Evolutionary conservation across 2,888 invertebrate species (phyloP), one percentile per base, ranked within the genome.

Genomic region (Athrips mouffetella): DNA sequence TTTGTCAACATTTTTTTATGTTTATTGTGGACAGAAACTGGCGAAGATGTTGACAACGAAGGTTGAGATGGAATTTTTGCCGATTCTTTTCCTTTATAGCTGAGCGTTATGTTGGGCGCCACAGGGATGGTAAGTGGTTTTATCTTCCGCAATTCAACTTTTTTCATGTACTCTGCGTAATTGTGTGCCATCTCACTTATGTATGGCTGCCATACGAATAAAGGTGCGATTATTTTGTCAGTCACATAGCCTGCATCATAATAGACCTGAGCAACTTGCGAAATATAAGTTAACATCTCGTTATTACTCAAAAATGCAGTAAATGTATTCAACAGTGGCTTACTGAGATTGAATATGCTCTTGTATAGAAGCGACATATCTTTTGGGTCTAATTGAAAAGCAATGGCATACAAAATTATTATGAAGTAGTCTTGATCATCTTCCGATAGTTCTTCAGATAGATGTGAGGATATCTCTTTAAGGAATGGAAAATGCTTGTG

Each of bases 181-280:
- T 47, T 78, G 50, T 80, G 73, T 16, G 63, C 75, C 80, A 87
- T 83, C 69, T 86, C 80, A 58, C 76, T 75, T 18, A 88, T 78
- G 49, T 75, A 80, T 5, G 87, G 85, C 55, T 86, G 86, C 87
- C 86, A 87, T 30, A 69, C 64, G 58, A 89, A 73, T 21, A 91
- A 67, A 1, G 90, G 90, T 31, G 68, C 63, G 16, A 90, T 73
- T 40, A 91, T 86, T 53, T 84, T 82, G 30, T 89, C 77, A 2
- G 89, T 73, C 16, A 90, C 79, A 57, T 83, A 91, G 23, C 70
- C 76, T 33, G 83, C 82, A 50, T 90, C 91, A 58, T 89, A 91
- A 57, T 75, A 63, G 33, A 65, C 57, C 58, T 88, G 83, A 23
- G 88, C 89, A 50, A 82, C 70, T 70, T 87, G 78, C 10, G 89